A percentile compares a stretch with the other conserved stretches of the same genome.
Evolutionary conservation across 2,797 vertebrate species (phyloP).

Genomic region (Hyperoplus lanceolatus): DNA sequence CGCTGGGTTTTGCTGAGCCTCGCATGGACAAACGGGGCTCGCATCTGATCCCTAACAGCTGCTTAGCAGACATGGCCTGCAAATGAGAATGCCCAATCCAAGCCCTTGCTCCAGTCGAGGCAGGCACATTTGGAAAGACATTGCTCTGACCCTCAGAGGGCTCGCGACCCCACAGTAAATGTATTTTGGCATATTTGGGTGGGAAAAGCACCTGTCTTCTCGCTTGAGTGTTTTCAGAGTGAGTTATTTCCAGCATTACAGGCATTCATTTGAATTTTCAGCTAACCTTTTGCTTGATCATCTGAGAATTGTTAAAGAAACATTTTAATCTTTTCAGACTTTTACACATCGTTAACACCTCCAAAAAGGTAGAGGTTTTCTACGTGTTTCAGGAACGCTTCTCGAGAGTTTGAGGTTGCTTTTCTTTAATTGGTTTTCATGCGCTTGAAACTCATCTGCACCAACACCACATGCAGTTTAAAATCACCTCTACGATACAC

Average conservation of each 20-base stretch:
- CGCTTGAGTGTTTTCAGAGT: slow-evolving; percentile 32
- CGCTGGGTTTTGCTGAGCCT: slow-evolving; percentile 75
- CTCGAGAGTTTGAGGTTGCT: background rate
- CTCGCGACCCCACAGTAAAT: slow-evolving; percentile 68
- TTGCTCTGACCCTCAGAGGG: slow-evolving; percentile 71
- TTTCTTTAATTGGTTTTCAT: background rate
- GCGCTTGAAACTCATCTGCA: background rate
- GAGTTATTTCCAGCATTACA: slow-evolving; percentile 66
- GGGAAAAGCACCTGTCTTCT: slow-evolving; percentile 67
- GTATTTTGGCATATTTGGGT: slow-evolving; percentile 57
- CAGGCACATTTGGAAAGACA: slow-evolving; percentile 81
- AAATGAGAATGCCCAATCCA: slow-evolving; percentile 61
- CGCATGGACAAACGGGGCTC: slow-evolving; percentile 69
- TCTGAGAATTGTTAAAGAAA: background rate
- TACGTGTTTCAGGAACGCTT: background rate
- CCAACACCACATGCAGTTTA: background rate
- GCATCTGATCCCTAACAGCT: slow-evolving; percentile 83
- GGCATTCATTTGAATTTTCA: slow-evolving; percentile 19
- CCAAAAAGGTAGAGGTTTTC: background rate
- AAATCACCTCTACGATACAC: background rate
- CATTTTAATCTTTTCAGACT: background rate
- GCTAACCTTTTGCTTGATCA: background rate
- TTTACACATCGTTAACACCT: background rate
- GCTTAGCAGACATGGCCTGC: slow-evolving; percentile 73
- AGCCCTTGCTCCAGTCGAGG: slow-evolving; percentile 46